Conservation (phyloP, 2,797 vertebrate species). For the Platalea minor region DNA sequence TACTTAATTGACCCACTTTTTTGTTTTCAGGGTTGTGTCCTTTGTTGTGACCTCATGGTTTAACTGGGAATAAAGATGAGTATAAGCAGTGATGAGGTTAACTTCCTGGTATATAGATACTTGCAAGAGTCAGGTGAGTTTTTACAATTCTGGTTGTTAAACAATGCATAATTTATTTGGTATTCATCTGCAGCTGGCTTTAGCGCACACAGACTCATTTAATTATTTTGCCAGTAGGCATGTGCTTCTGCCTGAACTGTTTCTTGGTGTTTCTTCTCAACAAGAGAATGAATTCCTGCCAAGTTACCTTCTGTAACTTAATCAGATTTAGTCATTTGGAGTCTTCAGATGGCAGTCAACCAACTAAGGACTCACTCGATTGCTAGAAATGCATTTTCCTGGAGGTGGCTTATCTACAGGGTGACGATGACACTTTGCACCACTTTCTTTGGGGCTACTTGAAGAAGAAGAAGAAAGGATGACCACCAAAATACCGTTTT, state of each 20-base stretch:
- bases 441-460: background rate
- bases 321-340: conserved; percentile 42
- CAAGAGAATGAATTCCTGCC: conserved; percentile 35
- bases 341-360: conserved; percentile 23
- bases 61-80: conserved; percentile 99
- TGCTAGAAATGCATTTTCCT: conserved; percentile 12
- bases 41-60: conserved; percentile 99
- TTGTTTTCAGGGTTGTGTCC: conserved; percentile 87
- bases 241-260: conserved; percentile 18
- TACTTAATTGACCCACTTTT: conserved; percentile 67
- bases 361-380: background rate
- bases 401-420: background rate
- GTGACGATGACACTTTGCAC: background rate
- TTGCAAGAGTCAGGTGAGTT: conserved; percentile 98
- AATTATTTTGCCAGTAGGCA: conserved; percentile 50
- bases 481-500: background rate
- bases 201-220: conserved; percentile 50
- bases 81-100: conserved; percentile 99
- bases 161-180: conserved; percentile 39
- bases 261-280: conserved; percentile 37
- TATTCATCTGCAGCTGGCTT: conserved; percentile 47
- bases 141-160: conserved; percentile 46
- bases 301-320: conserved; percentile 55
- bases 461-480: background rate
- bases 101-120: conserved; percentile 99